Evolutionary conservation across 2,113 vertebrate genomes (phyloP).

Genomic region (Cranoglanis bouderius): DNA sequence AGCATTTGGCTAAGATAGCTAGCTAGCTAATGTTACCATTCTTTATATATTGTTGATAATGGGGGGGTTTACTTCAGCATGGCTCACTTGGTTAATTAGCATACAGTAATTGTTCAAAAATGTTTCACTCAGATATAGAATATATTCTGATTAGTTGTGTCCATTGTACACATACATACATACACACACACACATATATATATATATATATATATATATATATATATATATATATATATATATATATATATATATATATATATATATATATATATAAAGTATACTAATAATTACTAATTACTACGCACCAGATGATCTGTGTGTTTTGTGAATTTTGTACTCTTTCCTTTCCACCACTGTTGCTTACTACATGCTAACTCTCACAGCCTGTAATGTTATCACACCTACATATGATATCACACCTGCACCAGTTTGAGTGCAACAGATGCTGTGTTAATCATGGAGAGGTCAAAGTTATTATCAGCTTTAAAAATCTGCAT

Average conservation of each 20-base stretch:
- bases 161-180: no score
- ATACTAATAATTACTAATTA: not conserved
- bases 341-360: not conserved
- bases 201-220: no score
- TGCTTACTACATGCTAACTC: not conserved
- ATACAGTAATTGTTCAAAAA: not conserved
- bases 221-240: no score
- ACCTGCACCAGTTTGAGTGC: not conserved
- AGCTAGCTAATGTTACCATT: not conserved
- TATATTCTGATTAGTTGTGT: no score
- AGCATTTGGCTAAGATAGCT: not conserved
- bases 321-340: not conserved
- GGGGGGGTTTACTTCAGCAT: not conserved
- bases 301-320: not conserved
- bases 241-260: no score
- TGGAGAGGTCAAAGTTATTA: not conserved
- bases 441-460: not conserved
- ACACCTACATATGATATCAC: not conserved
- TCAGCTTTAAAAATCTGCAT: not conserved
- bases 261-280: not conserved
- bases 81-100: not conserved
- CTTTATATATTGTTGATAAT: not conserved
- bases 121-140: not conserved
- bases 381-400: not conserved
- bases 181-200: no score